These are phyloP conservation scores for Amitus sp. DNA, from an alignment of 2,888 invertebrate genomes.

Conservation along the genomic window DNA sequence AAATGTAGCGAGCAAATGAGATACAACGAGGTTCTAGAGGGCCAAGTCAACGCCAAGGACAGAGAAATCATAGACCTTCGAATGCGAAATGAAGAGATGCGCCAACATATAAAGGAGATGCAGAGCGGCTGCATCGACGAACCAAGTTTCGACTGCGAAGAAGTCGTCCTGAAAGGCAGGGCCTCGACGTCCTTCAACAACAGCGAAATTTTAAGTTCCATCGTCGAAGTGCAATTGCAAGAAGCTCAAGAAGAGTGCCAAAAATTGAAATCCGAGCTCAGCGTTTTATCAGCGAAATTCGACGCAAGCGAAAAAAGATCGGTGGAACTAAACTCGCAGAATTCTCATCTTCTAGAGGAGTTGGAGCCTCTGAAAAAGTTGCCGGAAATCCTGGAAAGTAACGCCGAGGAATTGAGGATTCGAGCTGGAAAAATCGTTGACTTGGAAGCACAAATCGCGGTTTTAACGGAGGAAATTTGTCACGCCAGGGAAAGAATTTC, in stretches of 20 bases:
- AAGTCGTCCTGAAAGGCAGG: conserved; percentile 14
- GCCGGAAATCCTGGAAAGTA: conserved; percentile 29
- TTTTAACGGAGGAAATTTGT: conserved; percentile 31
- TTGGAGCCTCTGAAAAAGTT: conserved; percentile 35
- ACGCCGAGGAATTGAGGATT: conserved; percentile 23
- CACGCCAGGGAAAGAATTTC: conserved; percentile 31
- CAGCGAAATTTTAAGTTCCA: conserved; percentile 56
- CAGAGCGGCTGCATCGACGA: conserved; percentile 42
- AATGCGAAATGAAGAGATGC: conserved; percentile 54
- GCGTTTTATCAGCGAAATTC: conserved; percentile 58
- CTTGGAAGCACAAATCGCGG: conserved; percentile 33
- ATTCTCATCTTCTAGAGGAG: conserved; percentile 33
- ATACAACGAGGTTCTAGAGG: conserved; percentile 44
- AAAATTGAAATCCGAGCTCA: conserved; percentile 62
- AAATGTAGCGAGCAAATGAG: too few species aligned
- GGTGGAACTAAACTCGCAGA: conserved; percentile 28
- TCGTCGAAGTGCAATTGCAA: conserved; percentile 62
- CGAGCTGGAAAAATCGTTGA: conserved; percentile 22
- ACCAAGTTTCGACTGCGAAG: conserved; percentile 57
- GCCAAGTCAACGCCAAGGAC: conserved; percentile 51
- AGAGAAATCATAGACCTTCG: conserved; percentile 52
- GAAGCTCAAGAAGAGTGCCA: conserved; percentile 59
- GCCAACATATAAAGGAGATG: conserved; percentile 49
- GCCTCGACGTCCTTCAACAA: conserved; percentile 43
- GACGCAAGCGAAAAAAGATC: conserved; percentile 38